Percentiles rank a stretch among this genome's conserved stretches.
Evolutionary conservation across 1,140 invertebrate genomes (phyloP).

Genomic region (Drosophila sp.): DNA sequence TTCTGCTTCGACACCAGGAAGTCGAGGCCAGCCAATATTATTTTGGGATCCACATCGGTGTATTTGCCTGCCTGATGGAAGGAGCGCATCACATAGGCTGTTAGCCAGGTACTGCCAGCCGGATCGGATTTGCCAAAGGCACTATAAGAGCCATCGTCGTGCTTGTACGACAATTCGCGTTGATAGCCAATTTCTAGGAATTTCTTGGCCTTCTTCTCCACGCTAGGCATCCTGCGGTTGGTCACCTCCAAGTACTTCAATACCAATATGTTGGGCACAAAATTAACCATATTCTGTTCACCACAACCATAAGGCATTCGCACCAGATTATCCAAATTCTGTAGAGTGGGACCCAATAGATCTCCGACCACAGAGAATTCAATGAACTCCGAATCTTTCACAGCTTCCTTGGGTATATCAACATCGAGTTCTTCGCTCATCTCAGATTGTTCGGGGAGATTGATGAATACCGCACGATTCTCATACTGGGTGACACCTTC

Average conservation of each 20-base stretch:
- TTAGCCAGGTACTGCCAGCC: slow-evolving; percentile 95
- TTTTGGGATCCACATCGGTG: slow-evolving; percentile 90
- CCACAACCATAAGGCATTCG: slow-evolving; percentile 95
- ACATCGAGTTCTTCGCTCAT: slow-evolving; percentile 86
- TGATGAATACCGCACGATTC: slow-evolving; percentile 90
- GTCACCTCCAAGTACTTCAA: slow-evolving; percentile 87
- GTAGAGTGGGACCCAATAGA: slow-evolving; percentile 90
- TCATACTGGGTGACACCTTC: slow-evolving; percentile 91
- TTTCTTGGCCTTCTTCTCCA: slow-evolving; percentile 86
- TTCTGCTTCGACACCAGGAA: slow-evolving; percentile 88
- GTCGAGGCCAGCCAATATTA: slow-evolving; percentile 89
- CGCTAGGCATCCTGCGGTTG: slow-evolving; percentile 45
- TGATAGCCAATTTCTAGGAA: slow-evolving; percentile 96
- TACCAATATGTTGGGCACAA: slow-evolving; percentile 95
- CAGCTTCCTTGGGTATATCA: slow-evolving; percentile 88
- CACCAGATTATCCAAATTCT: slow-evolving; percentile 90
- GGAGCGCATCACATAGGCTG: slow-evolving; percentile 95
- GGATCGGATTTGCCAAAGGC: slow-evolving; percentile 93
- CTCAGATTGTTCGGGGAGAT: slow-evolving; percentile 85
- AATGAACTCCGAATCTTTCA: slow-evolving; percentile 88
- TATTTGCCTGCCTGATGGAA: slow-evolving; percentile 91
- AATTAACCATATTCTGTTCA: slow-evolving; percentile 97
- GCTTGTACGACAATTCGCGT: slow-evolving; percentile 94
- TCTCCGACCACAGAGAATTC: slow-evolving; percentile 90
- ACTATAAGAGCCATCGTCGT: slow-evolving; percentile 96